phyloP scores from a whole-genome alignment of 2,888 invertebrate genomes.

The Ferrisia virgata region DNA sequence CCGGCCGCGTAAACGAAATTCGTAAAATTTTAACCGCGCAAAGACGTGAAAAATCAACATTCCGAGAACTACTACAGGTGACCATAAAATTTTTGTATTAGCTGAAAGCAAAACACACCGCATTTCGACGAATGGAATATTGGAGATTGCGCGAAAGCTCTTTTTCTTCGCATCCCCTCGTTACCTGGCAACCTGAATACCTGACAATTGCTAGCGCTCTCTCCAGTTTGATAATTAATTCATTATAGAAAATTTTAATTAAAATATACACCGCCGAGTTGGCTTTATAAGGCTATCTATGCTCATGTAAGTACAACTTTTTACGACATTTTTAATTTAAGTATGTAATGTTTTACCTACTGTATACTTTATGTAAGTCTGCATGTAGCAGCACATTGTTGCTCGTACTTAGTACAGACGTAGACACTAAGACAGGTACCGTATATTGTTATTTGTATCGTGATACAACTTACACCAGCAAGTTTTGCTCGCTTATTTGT shows the following conservation, averaged over 20 bases:
- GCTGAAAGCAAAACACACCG: slow-evolving; percentile 18
- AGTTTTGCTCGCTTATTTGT: no score
- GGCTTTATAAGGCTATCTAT: not conserved
- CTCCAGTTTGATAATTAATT: slow-evolving; percentile 36
- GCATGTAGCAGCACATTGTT: not conserved
- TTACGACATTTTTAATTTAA: not conserved
- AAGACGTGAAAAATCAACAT: slow-evolving; percentile 36
- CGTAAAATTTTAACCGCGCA: slow-evolving; percentile 21
- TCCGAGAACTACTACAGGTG: slow-evolving; percentile 36
- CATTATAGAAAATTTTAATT: slow-evolving; percentile 40
- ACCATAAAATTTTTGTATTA: slow-evolving; percentile 33
- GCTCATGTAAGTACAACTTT: not conserved
- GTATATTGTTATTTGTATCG: no score
- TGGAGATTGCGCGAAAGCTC: slow-evolving; percentile 40
- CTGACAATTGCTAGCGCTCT: slow-evolving; percentile 34
- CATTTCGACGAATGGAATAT: slow-evolving; percentile 5
- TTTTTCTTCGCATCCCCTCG: slow-evolving; percentile 40
- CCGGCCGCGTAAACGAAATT: not conserved
- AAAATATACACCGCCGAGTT: slow-evolving; percentile 27
- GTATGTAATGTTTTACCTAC: not conserved
- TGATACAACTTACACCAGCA: no score
- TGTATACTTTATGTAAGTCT: no score
- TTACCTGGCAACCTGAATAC: slow-evolving; percentile 44
- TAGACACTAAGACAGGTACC: no score
- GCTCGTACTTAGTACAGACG: not conserved